These are phyloP conservation scores for Calliphora vicina DNA, from an alignment of 1,140 invertebrate species.

Conservation along the genomic window DNA sequence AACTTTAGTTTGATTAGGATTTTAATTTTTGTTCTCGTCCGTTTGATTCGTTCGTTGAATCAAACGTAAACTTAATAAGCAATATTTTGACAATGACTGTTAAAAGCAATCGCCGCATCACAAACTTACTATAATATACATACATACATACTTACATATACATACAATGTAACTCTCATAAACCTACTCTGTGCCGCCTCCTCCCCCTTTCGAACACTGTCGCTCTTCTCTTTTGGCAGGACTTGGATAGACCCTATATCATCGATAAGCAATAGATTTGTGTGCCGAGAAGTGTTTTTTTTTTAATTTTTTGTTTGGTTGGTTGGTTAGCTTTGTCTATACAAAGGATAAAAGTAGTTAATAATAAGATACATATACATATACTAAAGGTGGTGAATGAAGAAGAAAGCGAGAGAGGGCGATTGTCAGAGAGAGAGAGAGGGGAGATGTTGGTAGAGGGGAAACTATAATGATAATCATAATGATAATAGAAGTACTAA, in stretches of 20 bases:
- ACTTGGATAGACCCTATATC: neutral
- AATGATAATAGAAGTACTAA: conserved; percentile 16
- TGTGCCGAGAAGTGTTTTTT: neutral
- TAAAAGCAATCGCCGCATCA: conserved; percentile 16
- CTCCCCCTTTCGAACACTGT: too few species aligned
- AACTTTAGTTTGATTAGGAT: neutral
- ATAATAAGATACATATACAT: too few species aligned
- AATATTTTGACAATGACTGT: conserved; percentile 39
- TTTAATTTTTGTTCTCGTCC: neutral
- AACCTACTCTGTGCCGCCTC: neutral
- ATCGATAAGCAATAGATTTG: neutral
- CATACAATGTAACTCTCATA: neutral
- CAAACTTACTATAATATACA: neutral
- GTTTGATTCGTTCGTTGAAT: neutral
- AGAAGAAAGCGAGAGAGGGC: neutral
- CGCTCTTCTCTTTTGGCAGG: neutral
- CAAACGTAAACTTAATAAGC: conserved; percentile 32
- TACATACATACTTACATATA: neutral
- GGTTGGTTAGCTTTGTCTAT: too few species aligned
- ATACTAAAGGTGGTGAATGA: too few species aligned
- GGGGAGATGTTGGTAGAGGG: neutral
- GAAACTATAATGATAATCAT: conserved; percentile 24
- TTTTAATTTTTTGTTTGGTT: neutral
- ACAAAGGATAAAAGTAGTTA: too few species aligned
- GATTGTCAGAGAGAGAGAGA: neutral